Evolutionary conservation across 2,888 invertebrate genomes (phyloP), one percentile per base, ranked within the genome.

Genomic region (Acholoe squamosa): DNA sequence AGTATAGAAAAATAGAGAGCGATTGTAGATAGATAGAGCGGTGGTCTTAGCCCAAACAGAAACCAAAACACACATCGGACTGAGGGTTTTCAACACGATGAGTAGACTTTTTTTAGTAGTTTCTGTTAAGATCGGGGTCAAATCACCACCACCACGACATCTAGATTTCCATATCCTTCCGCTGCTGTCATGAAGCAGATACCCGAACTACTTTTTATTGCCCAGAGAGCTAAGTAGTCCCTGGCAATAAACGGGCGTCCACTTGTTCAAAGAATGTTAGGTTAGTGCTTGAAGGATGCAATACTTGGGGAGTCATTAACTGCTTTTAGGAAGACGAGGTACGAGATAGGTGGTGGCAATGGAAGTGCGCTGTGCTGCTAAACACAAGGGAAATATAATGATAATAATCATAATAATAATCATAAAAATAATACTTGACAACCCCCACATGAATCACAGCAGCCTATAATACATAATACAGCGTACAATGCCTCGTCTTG

Each of bases 71-170:
- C 61, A 90, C n/a, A 19, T 28, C 56, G 25, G 22, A 25, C 22
- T 25, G 12, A 51, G 52, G 80, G 28, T 10, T 56, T 56, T 84
- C 33, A 54, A 51, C 31, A 34, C 34, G 22, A 71, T 33, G 54
- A 67, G 86, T 51, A 86, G 86, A 84, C 43, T 56, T 33, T 56
- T 67, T 54, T 80, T 54, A 90, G 71, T 90, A 90, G 90, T 90
- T 90, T 90, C 90, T 90, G 90, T 90, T 80, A 90, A 76, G 84
- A 90, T 77, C 80, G 80, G 89, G 89, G 89, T 51, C 52, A 80
- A 80, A 56, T 80, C 90, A 90, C 90, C 90, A 90, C 90, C 52
- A 90, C 77, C 86, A 86, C 86, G 86, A 86, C 86, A 86, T 86
- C 86, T 86, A 90, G 54, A 22, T 80, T 77, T 76, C 56, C 33